Conservation (phyloP, 2,797 vertebrate genomes). For the Yasuhikotakia modesta region DNA sequence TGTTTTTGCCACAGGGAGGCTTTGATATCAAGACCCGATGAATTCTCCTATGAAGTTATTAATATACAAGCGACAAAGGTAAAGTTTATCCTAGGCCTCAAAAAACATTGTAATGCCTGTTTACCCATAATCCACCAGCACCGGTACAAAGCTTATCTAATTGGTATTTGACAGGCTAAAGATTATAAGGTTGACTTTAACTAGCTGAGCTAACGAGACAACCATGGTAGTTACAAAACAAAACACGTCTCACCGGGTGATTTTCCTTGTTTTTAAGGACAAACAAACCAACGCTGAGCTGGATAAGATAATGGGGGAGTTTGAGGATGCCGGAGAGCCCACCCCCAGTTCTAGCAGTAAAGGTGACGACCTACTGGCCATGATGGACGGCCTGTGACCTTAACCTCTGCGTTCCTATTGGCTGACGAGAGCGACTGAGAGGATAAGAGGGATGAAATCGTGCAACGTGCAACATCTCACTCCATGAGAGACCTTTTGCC, state of each 20-base stretch:
- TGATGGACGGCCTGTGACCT: slow-evolving; percentile 91
- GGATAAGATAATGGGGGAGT: slow-evolving; percentile 90
- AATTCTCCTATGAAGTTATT: slow-evolving; percentile 88
- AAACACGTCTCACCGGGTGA: slow-evolving; percentile 37
- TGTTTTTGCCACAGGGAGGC: slow-evolving; percentile 81
- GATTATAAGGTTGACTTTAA: slow-evolving; percentile 47
- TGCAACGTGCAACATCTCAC: slow-evolving; percentile 43
- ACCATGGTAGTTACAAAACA: slow-evolving; percentile 47
- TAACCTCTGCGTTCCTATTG: slow-evolving; percentile 33
- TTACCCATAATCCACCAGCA: slow-evolving; percentile 37
- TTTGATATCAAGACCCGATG: slow-evolving; percentile 85
- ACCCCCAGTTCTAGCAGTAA: slow-evolving; percentile 78
- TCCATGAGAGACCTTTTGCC: slow-evolving; percentile 43
- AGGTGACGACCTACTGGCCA: slow-evolving; percentile 90
- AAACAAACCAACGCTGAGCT: slow-evolving; percentile 84
- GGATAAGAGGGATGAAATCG: slow-evolving; percentile 43
- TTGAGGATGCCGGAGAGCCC: slow-evolving; percentile 77
- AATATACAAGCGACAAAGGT: slow-evolving; percentile 95
- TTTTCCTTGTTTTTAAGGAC: slow-evolving; percentile 79
- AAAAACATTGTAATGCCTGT: slow-evolving; percentile 39
- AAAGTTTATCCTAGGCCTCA: slow-evolving; percentile 45
- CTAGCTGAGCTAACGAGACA: slow-evolving; percentile 57
- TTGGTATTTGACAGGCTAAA: slow-evolving; percentile 43
- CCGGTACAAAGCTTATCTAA: slow-evolving; percentile 34
- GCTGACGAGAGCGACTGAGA: slow-evolving; percentile 25